Evolutionary conservation across 2,797 vertebrate genomes (phyloP).

Genomic region (Lycodopsis pacificus): DNA sequence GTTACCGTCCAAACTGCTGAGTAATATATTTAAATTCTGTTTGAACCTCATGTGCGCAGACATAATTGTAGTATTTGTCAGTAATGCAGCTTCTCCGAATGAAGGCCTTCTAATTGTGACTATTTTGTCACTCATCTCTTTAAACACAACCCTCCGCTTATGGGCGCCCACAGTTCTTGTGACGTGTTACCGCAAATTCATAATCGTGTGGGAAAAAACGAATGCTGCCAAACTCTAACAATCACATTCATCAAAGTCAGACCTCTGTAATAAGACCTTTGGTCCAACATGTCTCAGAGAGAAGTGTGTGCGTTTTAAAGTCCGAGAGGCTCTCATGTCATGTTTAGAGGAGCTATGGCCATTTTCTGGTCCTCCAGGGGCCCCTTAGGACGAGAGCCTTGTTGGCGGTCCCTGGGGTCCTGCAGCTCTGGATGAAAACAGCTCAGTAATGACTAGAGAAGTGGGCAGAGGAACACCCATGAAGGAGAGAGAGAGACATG

Average conservation of each 20-base stretch:
- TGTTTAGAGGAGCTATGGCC: slow-evolving; percentile 22
- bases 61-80: not conserved
- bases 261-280: not conserved
- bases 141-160: too few species aligned
- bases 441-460: slow-evolving; percentile 25
- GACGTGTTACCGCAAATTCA: not conserved
- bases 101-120: not conserved
- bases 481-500: slow-evolving; percentile 21
- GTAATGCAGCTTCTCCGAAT: not conserved
- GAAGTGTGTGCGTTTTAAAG: slow-evolving; percentile 3
- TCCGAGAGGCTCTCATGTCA: slow-evolving; percentile 11
- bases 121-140: too few species aligned
- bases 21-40: not conserved
- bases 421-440: slow-evolving; percentile 16
- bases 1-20: not conserved
- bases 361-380: slow-evolving; percentile 19
- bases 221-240: not conserved
- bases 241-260: not conserved
- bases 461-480: slow-evolving; percentile 18
- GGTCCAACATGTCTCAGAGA: not conserved
- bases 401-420: slow-evolving; percentile 30
- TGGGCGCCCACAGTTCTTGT: too few species aligned
- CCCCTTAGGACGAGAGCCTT: slow-evolving; percentile 17
- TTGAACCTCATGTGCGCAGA: not conserved
- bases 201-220: not conserved